Conservation (phyloP, 2,797 vertebrate genomes). For the Tapera naevia region DNA sequence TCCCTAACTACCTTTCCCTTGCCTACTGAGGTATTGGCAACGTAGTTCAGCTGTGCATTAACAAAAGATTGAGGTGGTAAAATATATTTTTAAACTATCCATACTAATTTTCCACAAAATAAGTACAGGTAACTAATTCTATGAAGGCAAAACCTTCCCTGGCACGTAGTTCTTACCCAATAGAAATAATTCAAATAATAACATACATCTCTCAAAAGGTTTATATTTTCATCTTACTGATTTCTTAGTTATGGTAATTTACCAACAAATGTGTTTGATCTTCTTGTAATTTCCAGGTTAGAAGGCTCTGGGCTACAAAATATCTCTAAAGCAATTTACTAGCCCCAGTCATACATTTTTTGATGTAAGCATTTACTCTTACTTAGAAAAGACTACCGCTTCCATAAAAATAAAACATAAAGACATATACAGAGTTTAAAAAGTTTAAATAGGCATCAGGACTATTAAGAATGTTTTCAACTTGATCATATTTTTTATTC, state of each 20-base stretch:
- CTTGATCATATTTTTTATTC: not conserved
- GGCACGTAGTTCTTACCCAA: not conserved
- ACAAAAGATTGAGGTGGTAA: not conserved
- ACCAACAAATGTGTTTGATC: not conserved
- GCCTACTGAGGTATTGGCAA: not conserved
- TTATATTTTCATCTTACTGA: not conserved
- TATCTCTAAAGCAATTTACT: not conserved
- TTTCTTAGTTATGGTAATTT: not conserved
- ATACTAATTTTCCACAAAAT: not conserved
- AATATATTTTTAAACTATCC: not conserved
- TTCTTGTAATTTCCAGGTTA: not conserved
- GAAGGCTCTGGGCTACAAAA: not conserved
- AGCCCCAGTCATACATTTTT: not conserved
- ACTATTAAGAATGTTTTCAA: slow-evolving; percentile 19
- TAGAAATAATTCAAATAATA: not conserved
- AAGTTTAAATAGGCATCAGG: not conserved
- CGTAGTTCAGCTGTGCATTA: not conserved
- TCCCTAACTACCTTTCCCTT: not conserved
- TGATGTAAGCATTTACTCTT: slow-evolving; percentile 2
- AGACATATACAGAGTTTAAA: not conserved
- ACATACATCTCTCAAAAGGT: not conserved
- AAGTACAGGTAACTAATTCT: not conserved
- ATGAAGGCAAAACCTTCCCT: not conserved
- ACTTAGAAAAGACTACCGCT: not conserved
- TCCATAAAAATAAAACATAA: slow-evolving; percentile 3